Base-by-base conservation (phyloP, 2,797 vertebrate species). In the Thaleichthys pacificus region DNA sequence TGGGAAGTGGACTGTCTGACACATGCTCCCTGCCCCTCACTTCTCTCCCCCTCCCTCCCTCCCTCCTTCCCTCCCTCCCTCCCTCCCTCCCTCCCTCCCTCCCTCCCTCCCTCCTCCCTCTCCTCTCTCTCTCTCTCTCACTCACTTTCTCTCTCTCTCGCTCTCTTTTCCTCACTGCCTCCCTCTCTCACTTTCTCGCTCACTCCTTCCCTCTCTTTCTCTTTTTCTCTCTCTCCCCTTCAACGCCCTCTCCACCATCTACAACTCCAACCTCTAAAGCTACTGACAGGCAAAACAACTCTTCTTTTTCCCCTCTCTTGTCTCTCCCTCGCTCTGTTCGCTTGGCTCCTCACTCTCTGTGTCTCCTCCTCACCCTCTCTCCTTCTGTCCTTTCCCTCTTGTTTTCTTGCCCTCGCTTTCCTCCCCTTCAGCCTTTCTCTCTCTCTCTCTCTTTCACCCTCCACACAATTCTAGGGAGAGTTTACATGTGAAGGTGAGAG, bases 1-100 rank as follows among this genome's bases (percentile, higher is more conserved):
- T 47, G 84, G 80, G 80, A 66, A 58, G 51, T 35, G 87, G 82
- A 83, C 84, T 78, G 80, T 78, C 86, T 88, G 88, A 89, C 88
- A 91, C 58, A 51, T 49, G 42, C 42, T 66, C 17, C 51, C 67
- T 49, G 32, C 49, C 49, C n/a, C 26, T 19, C 54, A 9, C 22
- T n/a, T 4, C 75, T 80, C 14, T 82, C 85, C 80, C 74, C 77
- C 82, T 84, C 86, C 72, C 86, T 73, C 85, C 84, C 49, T 14
- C 17, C 12, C 3, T n/a, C n/a, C 22, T n/a, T 4, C 75, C 79
- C 14, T 82, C 85, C 80, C 74, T n/a, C n/a, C 77, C 82, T 84
- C 86, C 72, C 86, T 73, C 85, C 84, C 49, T 14, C 17, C 12
- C 3, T 84, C 85, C 82, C 75, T 80, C 14, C 81, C 85, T 79